phyloP scores from a whole-genome alignment of 2,888 invertebrate genomes.

The Macrosiphum euphorbiae region DNA sequence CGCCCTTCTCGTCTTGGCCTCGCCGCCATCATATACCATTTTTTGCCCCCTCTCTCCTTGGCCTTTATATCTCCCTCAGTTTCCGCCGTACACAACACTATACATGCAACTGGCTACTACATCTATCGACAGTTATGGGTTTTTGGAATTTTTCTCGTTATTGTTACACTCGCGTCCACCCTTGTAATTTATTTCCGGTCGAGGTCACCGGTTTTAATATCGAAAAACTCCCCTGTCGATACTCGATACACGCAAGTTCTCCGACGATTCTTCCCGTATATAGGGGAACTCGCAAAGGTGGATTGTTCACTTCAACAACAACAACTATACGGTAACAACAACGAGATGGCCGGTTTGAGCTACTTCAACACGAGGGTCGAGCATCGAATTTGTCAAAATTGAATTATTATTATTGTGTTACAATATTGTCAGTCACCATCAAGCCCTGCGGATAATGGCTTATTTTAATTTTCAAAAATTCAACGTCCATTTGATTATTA shows the following conservation, averaged over 20 bases:
- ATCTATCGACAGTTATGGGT: constrained; percentile 27
- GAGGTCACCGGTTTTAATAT: constrained; percentile 15
- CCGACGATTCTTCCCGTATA: not conserved
- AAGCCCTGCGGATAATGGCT: not conserved
- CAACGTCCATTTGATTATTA: not conserved
- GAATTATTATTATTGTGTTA: not conserved
- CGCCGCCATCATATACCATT: not conserved
- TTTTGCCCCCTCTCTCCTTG: not conserved
- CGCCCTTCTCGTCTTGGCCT: not conserved
- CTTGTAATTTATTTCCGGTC: constrained; percentile 44
- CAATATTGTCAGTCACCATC: not conserved
- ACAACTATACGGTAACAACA: not conserved
- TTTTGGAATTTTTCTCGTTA: constrained; percentile 47
- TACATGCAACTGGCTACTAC: not conserved
- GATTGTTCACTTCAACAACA: constrained; percentile 5
- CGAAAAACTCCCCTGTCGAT: not conserved
- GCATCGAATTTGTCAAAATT: not conserved
- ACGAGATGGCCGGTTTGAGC: not conserved
- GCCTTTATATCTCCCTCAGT: not conserved
- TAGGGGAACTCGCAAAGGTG: not conserved
- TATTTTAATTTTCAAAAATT: not conserved
- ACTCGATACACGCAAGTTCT: not conserved
- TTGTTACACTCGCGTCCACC: constrained; percentile 13
- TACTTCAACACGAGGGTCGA: not conserved
- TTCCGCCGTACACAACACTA: not conserved